Base-by-base conservation (phyloP, 1,140 invertebrate genomes). In the Drosophila orena region DNA sequence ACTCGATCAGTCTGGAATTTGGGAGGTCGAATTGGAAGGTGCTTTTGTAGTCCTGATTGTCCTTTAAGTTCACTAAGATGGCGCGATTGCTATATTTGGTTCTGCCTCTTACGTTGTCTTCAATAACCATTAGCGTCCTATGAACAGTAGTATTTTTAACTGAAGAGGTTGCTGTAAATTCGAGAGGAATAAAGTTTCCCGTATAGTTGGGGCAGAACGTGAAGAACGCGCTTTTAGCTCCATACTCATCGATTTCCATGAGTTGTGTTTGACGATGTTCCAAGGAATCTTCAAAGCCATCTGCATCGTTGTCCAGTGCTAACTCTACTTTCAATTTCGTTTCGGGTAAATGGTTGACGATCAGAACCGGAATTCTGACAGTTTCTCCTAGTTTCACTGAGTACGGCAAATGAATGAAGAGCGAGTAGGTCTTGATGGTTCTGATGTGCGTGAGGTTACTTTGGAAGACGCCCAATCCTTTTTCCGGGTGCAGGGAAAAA, bases 341-440 rank as follows among this genome's bases (percentile, higher is more conserved):
- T 7, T 40, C 38, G 2, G 38, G 38, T n/a, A 40, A n/a, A 40
- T 40, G 38, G 40, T 42, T 42, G n/a, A 42, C n/a, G 40, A 42
- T 17, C 40, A 42, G 5, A 42, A 42, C 40, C n/a, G 40, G 40
- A 42, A 42, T n/a, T 2, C 7, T 42, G 40, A 42, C n/a, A 6
- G 40, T 15, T 42, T 42, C 40, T n/a, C 40, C 40, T 3, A 42
- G n/a, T 42, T 42, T 42, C 40, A 42, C 40, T 15, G 40, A 42
- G 40, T 15, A 8, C 7, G 40, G 15, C n/a, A 43, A 20, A 17
- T 8, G 15, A 3, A 43, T 20, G 2, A 10, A 43, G 17, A 43
- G 15, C 15, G 15, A 43, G 40, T 43, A 17, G 17, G 40, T 8
- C 15, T 43, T 7, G 3, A 11, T 10, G 8, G 40, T 10, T 10